These are phyloP conservation scores for Laticauda laticaudata DNA, from an alignment of 2,113 vertebrate species.

Conservation along the genomic window DNA sequence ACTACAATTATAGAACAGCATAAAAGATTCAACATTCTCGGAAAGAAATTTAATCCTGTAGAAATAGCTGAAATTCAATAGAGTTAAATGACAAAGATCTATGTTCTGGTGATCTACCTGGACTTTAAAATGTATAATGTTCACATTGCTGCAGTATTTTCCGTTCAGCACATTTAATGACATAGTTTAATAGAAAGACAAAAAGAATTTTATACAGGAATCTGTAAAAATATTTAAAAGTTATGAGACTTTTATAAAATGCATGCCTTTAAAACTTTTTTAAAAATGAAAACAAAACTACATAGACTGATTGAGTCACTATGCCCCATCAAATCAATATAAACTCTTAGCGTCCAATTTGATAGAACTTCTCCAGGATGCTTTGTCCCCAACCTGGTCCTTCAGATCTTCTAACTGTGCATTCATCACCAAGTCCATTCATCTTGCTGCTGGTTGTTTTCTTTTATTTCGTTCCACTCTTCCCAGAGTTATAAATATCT, in stretches of 20 bases:
- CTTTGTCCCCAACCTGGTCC: neutral
- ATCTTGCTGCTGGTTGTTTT: neutral
- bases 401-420: neutral
- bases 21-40: neutral
- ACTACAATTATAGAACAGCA: neutral
- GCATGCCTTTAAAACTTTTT: neutral
- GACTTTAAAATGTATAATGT: slow-evolving; percentile 13
- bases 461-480: neutral
- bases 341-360: neutral
- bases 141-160: neutral
- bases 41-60: neutral
- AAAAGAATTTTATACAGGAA: neutral
- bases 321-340: neutral
- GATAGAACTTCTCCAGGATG: neutral
- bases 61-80: neutral
- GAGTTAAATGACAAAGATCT: slow-evolving; percentile 22
- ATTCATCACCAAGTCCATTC: neutral
- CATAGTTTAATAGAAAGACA: neutral
- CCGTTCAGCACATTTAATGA: neutral
- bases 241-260: neutral
- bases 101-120: neutral
- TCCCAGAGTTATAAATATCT: neutral
- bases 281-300: neutral
- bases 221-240: neutral
- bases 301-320: neutral